Conservation (phyloP, 2,888 invertebrate species). For the Drosophila infuscata region DNA sequence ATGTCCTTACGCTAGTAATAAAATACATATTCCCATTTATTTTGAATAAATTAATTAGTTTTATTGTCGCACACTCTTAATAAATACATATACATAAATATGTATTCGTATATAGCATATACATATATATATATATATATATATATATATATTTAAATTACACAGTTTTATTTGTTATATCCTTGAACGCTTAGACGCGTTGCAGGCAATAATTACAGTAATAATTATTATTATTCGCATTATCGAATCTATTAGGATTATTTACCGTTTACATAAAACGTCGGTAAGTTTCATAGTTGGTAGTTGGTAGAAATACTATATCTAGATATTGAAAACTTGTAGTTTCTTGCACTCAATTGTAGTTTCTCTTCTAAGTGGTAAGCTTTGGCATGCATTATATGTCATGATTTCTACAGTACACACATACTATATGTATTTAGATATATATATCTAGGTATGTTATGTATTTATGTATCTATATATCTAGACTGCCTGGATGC, state of each 20-base stretch:
- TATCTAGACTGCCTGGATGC: slow-evolving; percentile 33
- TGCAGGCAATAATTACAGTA: slow-evolving; percentile 40
- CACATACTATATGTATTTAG: slow-evolving; percentile 36
- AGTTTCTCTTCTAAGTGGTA: slow-evolving; percentile 76
- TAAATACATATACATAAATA: slow-evolving; percentile 47
- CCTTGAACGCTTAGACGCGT: slow-evolving; percentile 25
- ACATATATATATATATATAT: slow-evolving; percentile 34
- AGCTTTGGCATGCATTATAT: slow-evolving; percentile 84
- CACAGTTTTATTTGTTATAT: slow-evolving; percentile 61
- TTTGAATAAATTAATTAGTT: slow-evolving; percentile 83
- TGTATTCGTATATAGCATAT: slow-evolving; percentile 22
- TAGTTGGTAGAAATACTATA: slow-evolving; percentile 24
- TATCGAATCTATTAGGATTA: slow-evolving; percentile 68
- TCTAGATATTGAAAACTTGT: slow-evolving; percentile 60
- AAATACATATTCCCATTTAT: slow-evolving; percentile 13
- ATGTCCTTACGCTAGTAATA: not conserved
- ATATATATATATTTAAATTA: slow-evolving; percentile 61
- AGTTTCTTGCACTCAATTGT: slow-evolving; percentile 75
- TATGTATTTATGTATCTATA: slow-evolving; percentile 32
- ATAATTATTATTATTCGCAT: slow-evolving; percentile 41
- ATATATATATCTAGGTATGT: slow-evolving; percentile 23
- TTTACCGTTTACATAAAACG: slow-evolving; percentile 35
- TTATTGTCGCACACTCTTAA: slow-evolving; percentile 84
- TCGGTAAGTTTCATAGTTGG: slow-evolving; percentile 19
- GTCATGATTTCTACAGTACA: slow-evolving; percentile 77